Conservation (phyloP, 2,888 invertebrate genomes). For the Aspidapion aeneum region DNA sequence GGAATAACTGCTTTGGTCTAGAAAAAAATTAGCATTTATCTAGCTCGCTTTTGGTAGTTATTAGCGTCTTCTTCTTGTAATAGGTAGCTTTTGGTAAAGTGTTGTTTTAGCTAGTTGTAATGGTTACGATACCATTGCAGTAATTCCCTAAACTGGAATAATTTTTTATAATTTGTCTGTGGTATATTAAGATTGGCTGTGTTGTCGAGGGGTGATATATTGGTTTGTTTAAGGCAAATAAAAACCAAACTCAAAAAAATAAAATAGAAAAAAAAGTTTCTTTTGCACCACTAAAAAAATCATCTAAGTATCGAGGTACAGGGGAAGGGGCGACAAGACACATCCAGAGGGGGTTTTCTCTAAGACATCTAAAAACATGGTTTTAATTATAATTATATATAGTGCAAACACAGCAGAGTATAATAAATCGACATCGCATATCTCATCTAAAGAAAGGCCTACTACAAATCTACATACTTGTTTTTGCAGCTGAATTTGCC, state of each 20-base stretch:
- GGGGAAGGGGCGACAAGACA: slow-evolving; percentile 38
- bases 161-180: no score
- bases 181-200: slow-evolving; percentile 46
- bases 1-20: no score
- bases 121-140: no score
- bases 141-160: no score
- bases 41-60: no score
- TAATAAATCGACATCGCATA: slow-evolving; percentile 32
- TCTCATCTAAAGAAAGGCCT: slow-evolving; percentile 46
- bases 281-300: slow-evolving; percentile 16
- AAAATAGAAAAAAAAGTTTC: slow-evolving; percentile 17
- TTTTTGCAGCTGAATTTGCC: slow-evolving; percentile 57
- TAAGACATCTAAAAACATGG: slow-evolving; percentile 40
- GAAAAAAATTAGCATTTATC: no score
- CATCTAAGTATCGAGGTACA: slow-evolving; percentile 38
- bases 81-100: no score
- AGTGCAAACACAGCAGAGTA: slow-evolving; percentile 40
- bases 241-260: slow-evolving; percentile 7
- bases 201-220: slow-evolving; percentile 38
- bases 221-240: slow-evolving; percentile 16
- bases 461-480: slow-evolving; percentile 58
- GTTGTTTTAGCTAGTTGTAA: no score
- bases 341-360: slow-evolving; percentile 42
- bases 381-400: slow-evolving; percentile 18
- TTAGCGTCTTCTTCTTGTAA: no score